Evolutionary conservation across 1,140 invertebrate genomes (phyloP), one percentile per base, ranked within the genome.

Genomic region (Venustaconcha ellipsiformis): DNA sequence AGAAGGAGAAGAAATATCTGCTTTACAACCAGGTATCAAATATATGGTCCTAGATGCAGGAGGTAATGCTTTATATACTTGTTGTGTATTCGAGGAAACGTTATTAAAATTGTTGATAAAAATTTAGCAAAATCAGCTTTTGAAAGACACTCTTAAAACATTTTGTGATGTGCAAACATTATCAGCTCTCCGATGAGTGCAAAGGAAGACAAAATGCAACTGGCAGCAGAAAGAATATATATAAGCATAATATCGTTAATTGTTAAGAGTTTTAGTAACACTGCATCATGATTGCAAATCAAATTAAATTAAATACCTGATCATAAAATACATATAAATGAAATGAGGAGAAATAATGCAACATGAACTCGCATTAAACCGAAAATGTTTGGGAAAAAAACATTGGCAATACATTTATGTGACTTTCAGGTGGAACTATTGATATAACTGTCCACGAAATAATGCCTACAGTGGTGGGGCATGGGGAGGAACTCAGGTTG

Each of bases 401-500:
- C 11, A 67, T 23, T 15, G 1, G 0, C 1, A 37, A 14, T 23
- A 30, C 11, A 17, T n/a, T 17, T 20, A n/a, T 58, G 30, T 17
- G 17, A 48, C 4, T 68, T 60, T 17, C 60, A 69, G 73, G 73
- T 56, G 66, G 73, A 15, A 75, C 23, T 23, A 23, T 23, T 23
- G 23, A 23, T 23, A 23, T 23, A 23, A 23, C 23, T 23, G 23
- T 23, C 57, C 73, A 75, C 56, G 37, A 69, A 57, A 56, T 75
- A 12, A 37, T 63, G 57, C 13, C 17, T 2, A 26, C 20, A 23
- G 23, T 23, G 23, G 23, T 23, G 23, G 23, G 23, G 23, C 23
- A 6, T 75, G 66, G 66, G 67, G 66, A 58, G 72, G 72, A 14
- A 74, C 72, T 26, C 57, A 48, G 26, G 73, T 75, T 17, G 73